Conservation (phyloP, 64 coral and sea anemone genomes). For the Porites australiensis region DNA sequence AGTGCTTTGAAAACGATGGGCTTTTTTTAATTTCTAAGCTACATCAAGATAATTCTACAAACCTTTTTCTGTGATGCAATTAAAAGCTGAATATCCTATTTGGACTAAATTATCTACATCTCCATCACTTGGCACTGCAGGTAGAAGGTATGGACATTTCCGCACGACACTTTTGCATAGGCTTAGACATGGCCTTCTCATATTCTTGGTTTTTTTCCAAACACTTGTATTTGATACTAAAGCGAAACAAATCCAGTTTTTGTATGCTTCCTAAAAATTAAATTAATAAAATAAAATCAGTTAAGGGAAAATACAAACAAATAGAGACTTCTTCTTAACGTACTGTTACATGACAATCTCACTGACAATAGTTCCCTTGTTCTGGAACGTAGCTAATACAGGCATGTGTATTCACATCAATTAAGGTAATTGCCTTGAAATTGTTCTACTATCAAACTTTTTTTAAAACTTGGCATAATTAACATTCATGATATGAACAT, state of each 20-base stretch:
- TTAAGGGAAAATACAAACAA: too few relatives aligned
- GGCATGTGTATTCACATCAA: too few relatives aligned
- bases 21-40: too few relatives aligned
- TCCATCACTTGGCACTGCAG: not conserved
- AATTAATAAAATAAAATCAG: not conserved
- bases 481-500: too few relatives aligned
- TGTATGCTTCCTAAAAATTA: constrained; percentile 24
- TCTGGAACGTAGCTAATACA: too few relatives aligned
- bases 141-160: constrained; percentile 26
- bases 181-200: not conserved
- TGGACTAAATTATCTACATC: constrained; percentile 7
- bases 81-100: constrained; percentile 43
- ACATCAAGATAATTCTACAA: not conserved
- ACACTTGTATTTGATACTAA: not conserved
- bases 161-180: constrained; percentile 11
- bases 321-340: too few relatives aligned
- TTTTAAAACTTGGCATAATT: too few relatives aligned
- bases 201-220: not conserved
- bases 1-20: too few relatives aligned
- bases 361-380: too few relatives aligned
- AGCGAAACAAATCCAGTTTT: constrained; percentile 43
- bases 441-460: too few relatives aligned
- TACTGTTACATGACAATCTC: too few relatives aligned
- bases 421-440: too few relatives aligned
- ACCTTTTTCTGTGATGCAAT: not conserved